Conservation (phyloP, 2,797 vertebrate genomes). For the Acrossocheilus wenchowensis region DNA sequence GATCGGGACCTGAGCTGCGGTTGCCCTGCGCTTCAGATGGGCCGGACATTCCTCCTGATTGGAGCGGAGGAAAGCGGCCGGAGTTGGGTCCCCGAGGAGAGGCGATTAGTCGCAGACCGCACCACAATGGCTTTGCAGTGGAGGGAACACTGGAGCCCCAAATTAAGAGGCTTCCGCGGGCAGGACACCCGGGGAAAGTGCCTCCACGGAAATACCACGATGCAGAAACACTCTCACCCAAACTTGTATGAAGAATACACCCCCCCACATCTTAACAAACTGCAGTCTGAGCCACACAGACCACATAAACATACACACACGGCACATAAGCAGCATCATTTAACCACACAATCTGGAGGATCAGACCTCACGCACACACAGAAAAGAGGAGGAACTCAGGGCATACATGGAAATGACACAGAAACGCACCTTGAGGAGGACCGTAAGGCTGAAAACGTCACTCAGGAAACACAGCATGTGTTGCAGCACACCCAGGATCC, state of each 20-base stretch:
- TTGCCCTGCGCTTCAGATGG: conserved; percentile 83
- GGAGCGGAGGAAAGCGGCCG: conserved; percentile 77
- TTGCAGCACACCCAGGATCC: conserved; percentile 42
- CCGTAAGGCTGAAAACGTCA: neutral
- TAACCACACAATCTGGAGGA: conserved; percentile 30
- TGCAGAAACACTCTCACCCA: conserved; percentile 36
- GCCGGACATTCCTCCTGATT: conserved; percentile 83
- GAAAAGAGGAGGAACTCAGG: neutral
- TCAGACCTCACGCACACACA: conserved; percentile 33
- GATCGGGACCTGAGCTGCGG: conserved; percentile 84
- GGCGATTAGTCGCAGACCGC: conserved; percentile 84
- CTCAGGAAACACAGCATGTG: conserved; percentile 37
- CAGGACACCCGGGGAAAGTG: conserved; percentile 81
- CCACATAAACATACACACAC: conserved; percentile 24
- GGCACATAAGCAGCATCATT: conserved; percentile 7
- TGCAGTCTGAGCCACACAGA: conserved; percentile 52
- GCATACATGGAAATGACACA: conserved; percentile 25
- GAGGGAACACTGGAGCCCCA: conserved; percentile 88
- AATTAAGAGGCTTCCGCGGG: conserved; percentile 84
- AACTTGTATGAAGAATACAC: conserved; percentile 66
- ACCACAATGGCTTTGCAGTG: conserved; percentile 86
- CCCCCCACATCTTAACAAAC: conserved; percentile 74
- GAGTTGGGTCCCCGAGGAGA: conserved; percentile 79
- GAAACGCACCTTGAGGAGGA: conserved; percentile 23
- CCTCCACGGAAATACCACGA: conserved; percentile 51